A percentile compares a stretch with the other conserved stretches of the same genome.
These are phyloP conservation scores for Apamea monoglypha DNA, from an alignment of 2,888 invertebrate genomes.

Conservation along the genomic window DNA sequence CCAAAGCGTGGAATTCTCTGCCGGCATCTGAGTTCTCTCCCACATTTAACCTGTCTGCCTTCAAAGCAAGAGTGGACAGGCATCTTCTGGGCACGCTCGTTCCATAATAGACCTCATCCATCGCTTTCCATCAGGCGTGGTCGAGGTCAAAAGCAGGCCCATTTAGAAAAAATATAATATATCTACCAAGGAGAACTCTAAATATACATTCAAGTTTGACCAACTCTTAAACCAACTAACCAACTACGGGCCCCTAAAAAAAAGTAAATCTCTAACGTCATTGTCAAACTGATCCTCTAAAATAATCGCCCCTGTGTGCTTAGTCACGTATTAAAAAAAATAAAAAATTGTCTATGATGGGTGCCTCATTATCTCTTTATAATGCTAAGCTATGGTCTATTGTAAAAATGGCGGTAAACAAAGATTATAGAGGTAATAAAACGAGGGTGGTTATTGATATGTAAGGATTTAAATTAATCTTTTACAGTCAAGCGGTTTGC, in stretches of 20 bases:
- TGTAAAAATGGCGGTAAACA: constrained; percentile 79
- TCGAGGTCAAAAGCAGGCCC: too few relatives aligned
- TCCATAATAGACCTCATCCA: too few relatives aligned
- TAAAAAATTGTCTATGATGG: constrained; percentile 55
- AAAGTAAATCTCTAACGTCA: constrained; percentile 62
- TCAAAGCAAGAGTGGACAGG: too few relatives aligned
- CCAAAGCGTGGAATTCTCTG: too few relatives aligned
- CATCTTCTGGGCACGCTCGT: too few relatives aligned
- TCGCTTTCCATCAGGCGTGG: too few relatives aligned
- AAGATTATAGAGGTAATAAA: constrained; percentile 78
- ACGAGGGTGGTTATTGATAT: constrained; percentile 76
- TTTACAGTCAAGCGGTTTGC: constrained; percentile 69
- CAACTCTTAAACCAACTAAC: constrained; percentile 1
- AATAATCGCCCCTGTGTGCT: constrained; percentile 73
- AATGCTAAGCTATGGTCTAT: constrained; percentile 70
- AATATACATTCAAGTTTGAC: background rate
- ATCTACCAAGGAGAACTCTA: too few relatives aligned
- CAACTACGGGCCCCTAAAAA: constrained; percentile 33
- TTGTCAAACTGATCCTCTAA: constrained; percentile 61
- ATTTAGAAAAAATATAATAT: too few relatives aligned
- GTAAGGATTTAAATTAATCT: constrained; percentile 75
- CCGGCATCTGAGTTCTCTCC: too few relatives aligned
- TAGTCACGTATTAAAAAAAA: constrained; percentile 77
- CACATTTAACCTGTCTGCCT: too few relatives aligned
- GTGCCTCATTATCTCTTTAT: constrained; percentile 76